Evolutionary conservation across 2,797 vertebrate species (phyloP).

Genomic region (Periparus ater): DNA sequence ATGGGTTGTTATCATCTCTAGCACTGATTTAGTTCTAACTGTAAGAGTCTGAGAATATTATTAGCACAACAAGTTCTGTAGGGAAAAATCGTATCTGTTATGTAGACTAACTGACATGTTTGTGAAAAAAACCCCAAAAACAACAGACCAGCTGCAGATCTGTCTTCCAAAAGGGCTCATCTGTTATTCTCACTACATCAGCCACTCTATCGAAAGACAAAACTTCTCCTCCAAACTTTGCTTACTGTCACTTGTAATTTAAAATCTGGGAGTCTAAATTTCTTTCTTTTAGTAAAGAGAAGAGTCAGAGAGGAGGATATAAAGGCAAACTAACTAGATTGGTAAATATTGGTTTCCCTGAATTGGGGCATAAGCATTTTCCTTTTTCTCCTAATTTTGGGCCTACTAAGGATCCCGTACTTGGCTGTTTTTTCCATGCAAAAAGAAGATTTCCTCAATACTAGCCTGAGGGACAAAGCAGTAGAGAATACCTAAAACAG

Average conservation of each 20-base stretch:
- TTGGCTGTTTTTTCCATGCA: not conserved
- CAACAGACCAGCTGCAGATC: not conserved
- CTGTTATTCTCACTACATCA: conserved; percentile 18
- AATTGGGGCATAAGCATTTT: not conserved
- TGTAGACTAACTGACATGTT: conserved; percentile 9
- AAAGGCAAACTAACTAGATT: not conserved
- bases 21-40: conserved; percentile 8
- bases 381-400: not conserved
- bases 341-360: not conserved
- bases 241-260: not conserved
- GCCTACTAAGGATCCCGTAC: not conserved
- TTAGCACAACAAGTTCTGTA: conserved; percentile 5
- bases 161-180: conserved; percentile 23
- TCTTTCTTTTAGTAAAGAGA: not conserved
- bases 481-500: not conserved
- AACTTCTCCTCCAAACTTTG: conserved; percentile 12
- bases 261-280: not conserved
- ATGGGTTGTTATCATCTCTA: not conserved
- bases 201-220: not conserved
- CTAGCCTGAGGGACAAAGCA: not conserved
- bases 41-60: conserved; percentile 15
- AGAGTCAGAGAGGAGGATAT: not conserved
- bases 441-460: not conserved
- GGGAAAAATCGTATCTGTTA: not conserved
- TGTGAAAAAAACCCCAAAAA: not conserved